Base-by-base conservation (phyloP, 2,113 vertebrate species). In the Pseudorectes ferrugineus region DNA sequence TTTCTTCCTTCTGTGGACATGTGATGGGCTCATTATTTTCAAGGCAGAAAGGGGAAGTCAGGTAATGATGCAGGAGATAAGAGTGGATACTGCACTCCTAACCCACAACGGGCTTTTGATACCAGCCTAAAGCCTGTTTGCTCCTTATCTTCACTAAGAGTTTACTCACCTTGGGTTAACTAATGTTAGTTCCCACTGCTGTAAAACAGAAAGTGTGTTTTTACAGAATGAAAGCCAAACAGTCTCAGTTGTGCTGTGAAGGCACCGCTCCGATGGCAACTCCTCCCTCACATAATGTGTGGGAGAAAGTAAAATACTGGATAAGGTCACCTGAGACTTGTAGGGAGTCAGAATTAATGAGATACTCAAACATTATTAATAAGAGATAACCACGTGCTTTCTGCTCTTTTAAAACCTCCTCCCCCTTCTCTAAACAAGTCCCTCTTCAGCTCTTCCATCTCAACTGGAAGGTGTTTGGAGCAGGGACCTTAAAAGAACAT, bases 171-270 rank as follows among this genome's bases (percentile, higher is more conserved):
- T 76, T 71, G 48, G 54, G 40, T 66, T 88, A 66, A 49, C 42
- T 75, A 9, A 38, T 23, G 61, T 18, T 19, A 73, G 74, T 68
- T 94, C 87, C 86, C 87, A 82, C 67, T 86, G 82, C 43, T 70
- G 89, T 93, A 82, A 95, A 96, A 95, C 65, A 92, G 87, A 93
- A 96, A 96, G 94, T 54, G 66, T 5, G 49, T 82, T 95, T 89
- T 95, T 75, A 92, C 93, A 89, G 81, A 68, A 75, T 19, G 86
- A 93, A 92, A 96, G 86, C 70, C 80, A 78, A 88, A 62, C 59
- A 23, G 78, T 57, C 68, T 55, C 87, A 75, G 76, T 63, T 21
- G 68, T 38, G 89, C 59, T 57, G 36, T 6, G 54, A 70, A 84
- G 77, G 65, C 65, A 43, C 57, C 1, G 19, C 52, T 35, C 31